Evolutionary conservation across 2,797 vertebrate genomes (phyloP), one percentile per base, ranked within the genome.

Genomic region (Typhlichthys subterraneus): DNA sequence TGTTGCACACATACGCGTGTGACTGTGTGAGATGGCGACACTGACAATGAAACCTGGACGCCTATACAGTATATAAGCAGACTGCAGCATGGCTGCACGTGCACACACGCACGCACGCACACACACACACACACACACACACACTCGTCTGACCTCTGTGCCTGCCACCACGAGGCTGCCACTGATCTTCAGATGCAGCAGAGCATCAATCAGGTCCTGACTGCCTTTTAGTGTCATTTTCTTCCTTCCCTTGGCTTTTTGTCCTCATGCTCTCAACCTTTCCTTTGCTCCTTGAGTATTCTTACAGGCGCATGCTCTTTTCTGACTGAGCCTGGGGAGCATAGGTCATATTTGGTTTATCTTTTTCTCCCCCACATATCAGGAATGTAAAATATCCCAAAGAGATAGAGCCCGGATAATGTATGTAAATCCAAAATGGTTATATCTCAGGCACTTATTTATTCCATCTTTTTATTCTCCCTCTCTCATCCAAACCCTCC

Each of bases 111-210:
- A 33, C 17, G 12, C 12, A n/a, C 12, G 33, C 57, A 59, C 11
- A 49, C 19, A 49, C 45, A 49, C 19, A 59, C 11, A 49, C 19
- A 49, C 45, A 49, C 19, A 67, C 78, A 70, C 65, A 69, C 69
- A 29, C 76, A 59, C 45, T 19, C 49, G 17, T 65, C 81, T 95
- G 93, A 95, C 94, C 94, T 90, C 85, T 78, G 88, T 78, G 88
- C 91, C 90, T 91, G 92, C 91, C 72, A 87, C 87, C 88, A 91
- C 91, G 93, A 94, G 92, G 91, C 94, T 93, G 88, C 72, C 89
- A 94, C 93, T 94, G 92, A 95, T 95, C 94, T 95, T 96, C 94
- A 96, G 93, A 95, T 94, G 92, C 91, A 87, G 93, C 88, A 88
- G 89, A 93, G 91, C 93, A 96, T 96, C 95, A 95, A 94, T 96